Evolutionary conservation across 2,113 vertebrate genomes (phyloP), one percentile per base, ranked within the genome.

Genomic region (Illadopsis cleaveri): DNA sequence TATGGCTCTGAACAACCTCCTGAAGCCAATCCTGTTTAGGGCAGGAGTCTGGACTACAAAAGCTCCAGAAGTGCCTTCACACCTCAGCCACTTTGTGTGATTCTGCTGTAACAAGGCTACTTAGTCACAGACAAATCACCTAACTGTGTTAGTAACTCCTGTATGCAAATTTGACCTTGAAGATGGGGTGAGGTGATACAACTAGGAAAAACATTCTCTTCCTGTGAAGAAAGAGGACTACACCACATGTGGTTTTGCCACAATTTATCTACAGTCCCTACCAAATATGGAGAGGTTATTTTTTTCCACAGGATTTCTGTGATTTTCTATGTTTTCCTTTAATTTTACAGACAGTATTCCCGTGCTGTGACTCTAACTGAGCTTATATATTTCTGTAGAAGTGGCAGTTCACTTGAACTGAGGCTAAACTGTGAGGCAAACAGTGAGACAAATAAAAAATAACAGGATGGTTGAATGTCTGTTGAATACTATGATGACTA

Each of bases 191-290:
- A 88, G 37, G 8, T 61, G 54, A 69, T 82, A 54, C 7, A 40
- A 58, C 38, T 38, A 58, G 21, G 30, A 50, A 18, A 54, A 62
- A 47, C 1, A 1, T 64, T n/a, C 27, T 62, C 50, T 77, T 66
- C 18, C 17, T 6, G 1, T 33, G 47, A 44, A 82, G 44, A 79
- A 78, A 68, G 15, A 15, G 20, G 27, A 27, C 30, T 57, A 10
- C 2, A 1, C 5, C n/a, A 15, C 35, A 17, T 0, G 0, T 25
- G 14, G 1, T 58, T 93, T 78, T 70, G 21, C 61, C 33, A 33
- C 23, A 66, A 33, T 68, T 82, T 4, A 33, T 24, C 62, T 65
- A 30, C 38, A 65, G 13, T 42, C 27, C n/a, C 28, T 72, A 30
- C 45, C 27, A 35, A 7, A 24, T 30, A 5, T 7, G 19, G 21